Percentiles rank a stretch among this genome's conserved stretches.
phyloP scores from a whole-genome alignment of 92 coral and sea anemone genomes.

The Ricordea florida region DNA sequence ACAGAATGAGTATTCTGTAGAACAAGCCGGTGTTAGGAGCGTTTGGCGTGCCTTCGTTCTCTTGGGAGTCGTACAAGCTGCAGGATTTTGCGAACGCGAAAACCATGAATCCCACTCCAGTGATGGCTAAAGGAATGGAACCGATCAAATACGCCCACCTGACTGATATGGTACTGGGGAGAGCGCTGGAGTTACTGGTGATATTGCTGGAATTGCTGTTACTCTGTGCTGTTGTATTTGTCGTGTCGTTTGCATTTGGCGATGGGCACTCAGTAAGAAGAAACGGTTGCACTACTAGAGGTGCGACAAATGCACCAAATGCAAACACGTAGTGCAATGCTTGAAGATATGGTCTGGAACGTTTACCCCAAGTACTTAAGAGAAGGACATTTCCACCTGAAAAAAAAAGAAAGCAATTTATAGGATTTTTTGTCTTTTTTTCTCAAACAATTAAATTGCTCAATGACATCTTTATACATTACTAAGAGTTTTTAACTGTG shows the following conservation, averaged over 20 bases:
- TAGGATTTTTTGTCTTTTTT: background rate
- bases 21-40: constrained; percentile 40
- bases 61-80: constrained; percentile 22
- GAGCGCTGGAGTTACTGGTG: background rate
- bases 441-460: background rate
- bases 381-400: constrained; percentile 90
- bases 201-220: background rate
- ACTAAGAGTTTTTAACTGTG: background rate
- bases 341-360: constrained; percentile 83
- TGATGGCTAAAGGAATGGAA: constrained; percentile 54
- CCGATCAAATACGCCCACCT: constrained; percentile 88
- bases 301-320: constrained; percentile 84
- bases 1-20: constrained; percentile 61
- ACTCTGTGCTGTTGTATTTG: background rate
- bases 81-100: constrained; percentile 53
- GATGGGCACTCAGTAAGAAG: constrained; percentile 33
- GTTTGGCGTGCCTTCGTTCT: constrained; percentile 43
- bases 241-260: background rate
- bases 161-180: constrained; percentile 19
- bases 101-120: constrained; percentile 67
- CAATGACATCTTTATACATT: background rate
- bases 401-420: background rate
- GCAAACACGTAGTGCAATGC: constrained; percentile 89
- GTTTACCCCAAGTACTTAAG: constrained; percentile 79
- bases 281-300: constrained; percentile 80